phyloP scores from a whole-genome alignment of 2,888 invertebrate species.

The Hoplodrina ambigua region DNA sequence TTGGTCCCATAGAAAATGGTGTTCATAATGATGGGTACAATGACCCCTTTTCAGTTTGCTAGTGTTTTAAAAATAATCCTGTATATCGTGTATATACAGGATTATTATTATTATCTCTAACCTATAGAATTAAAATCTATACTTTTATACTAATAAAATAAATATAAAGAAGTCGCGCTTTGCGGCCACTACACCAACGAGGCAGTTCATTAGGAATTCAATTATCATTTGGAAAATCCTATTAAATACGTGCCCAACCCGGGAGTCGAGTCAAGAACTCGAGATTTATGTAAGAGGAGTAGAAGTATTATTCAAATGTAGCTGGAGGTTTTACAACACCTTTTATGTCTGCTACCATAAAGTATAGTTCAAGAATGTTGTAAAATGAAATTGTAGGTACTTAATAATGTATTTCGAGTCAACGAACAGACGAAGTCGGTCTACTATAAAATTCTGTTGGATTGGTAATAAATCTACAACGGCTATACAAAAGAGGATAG shows the following conservation, averaged over 20 bases:
- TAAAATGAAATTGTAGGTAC: slow-evolving; percentile 6
- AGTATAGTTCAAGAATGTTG: slow-evolving; percentile 17
- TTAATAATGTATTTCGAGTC: slow-evolving; percentile 2
- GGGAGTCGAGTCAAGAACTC: background rate
- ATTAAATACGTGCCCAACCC: background rate
- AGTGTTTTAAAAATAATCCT: too few relatives aligned
- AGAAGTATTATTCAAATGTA: background rate
- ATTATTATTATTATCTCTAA: too few relatives aligned
- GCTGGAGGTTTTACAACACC: background rate
- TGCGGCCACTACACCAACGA: too few relatives aligned
- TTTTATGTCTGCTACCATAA: slow-evolving; percentile 5
- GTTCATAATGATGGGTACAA: too few relatives aligned
- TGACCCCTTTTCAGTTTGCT: too few relatives aligned
- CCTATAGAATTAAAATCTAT: too few relatives aligned
- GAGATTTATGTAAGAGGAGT: background rate
- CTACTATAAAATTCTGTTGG: slow-evolving; percentile 4
- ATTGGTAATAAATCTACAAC: slow-evolving; percentile 25
- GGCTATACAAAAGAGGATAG: background rate
- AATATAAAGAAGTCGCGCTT: too few relatives aligned
- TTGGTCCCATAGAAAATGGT: too few relatives aligned
- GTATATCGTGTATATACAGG: too few relatives aligned
- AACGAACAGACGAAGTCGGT: slow-evolving; percentile 12
- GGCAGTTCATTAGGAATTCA: too few relatives aligned
- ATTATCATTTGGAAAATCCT: too few relatives aligned
- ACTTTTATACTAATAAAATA: too few relatives aligned